These are phyloP conservation scores for Malacoctenus gilli DNA, from an alignment of 2,797 vertebrate genomes.

Conservation along the genomic window DNA sequence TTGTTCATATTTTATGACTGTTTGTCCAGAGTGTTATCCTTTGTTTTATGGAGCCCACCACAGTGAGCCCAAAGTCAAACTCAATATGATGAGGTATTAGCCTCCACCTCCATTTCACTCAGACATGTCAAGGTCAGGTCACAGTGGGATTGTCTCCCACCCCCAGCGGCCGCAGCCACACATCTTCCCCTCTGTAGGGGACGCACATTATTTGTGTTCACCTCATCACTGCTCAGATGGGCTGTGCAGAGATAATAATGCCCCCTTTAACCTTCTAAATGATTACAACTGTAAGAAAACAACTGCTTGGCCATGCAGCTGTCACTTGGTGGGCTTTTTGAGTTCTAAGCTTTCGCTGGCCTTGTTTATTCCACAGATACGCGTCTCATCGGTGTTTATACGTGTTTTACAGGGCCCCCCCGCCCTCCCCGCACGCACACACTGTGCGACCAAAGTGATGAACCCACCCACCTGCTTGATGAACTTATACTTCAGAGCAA, in stretches of 20 bases:
- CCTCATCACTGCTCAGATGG: constrained; percentile 78
- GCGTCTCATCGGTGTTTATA: background rate
- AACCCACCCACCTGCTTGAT: constrained; percentile 60
- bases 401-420: constrained; percentile 25
- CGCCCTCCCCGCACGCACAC: constrained; percentile 20
- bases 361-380: constrained; percentile 7
- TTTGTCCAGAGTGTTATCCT: constrained; percentile 78
- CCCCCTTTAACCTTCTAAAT: constrained; percentile 77
- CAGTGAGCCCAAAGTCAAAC: constrained; percentile 78
- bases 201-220: constrained; percentile 77
- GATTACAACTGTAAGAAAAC: constrained; percentile 70
- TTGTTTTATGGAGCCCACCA: constrained; percentile 77
- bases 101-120: constrained; percentile 75
- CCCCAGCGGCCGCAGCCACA: constrained; percentile 59
- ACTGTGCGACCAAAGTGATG: constrained; percentile 36
- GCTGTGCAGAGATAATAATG: constrained; percentile 70
- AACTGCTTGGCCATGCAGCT: constrained; percentile 41
- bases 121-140: constrained; percentile 83
- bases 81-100: constrained; percentile 82
- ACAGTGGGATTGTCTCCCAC: constrained; percentile 71
- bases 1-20: constrained; percentile 69
- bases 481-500: constrained; percentile 68
- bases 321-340: constrained; percentile 9
- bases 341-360: constrained; percentile 16
- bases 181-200: constrained; percentile 66